Conservation (phyloP, 2,113 vertebrate genomes). For the Brachirus orientalis region DNA sequence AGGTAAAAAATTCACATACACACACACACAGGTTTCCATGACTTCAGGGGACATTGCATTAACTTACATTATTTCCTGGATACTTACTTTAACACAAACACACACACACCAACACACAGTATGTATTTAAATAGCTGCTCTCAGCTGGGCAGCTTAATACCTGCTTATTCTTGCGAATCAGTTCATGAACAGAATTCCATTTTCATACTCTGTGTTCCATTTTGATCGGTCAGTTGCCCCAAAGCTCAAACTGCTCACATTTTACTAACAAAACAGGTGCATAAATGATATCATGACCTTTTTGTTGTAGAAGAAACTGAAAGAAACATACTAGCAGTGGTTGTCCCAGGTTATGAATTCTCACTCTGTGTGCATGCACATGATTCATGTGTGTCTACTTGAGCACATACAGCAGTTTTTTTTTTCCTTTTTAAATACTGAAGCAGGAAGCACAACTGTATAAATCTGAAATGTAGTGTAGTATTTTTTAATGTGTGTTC, state of each 20-base stretch:
- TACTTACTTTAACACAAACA: too few relatives aligned
- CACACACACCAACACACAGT: background rate
- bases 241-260: constrained; percentile 64
- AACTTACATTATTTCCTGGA: too few relatives aligned
- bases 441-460: too few relatives aligned
- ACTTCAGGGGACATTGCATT: too few relatives aligned
- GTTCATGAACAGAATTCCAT: constrained; percentile 58
- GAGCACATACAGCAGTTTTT: constrained; percentile 12
- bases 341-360: constrained; percentile 36
- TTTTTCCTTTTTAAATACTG: background rate
- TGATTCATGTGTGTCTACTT: background rate
- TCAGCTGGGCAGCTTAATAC: constrained; percentile 22
- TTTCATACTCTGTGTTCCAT: constrained; percentile 53
- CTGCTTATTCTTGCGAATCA: constrained; percentile 65
- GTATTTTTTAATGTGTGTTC: too few relatives aligned
- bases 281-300: constrained; percentile 77
- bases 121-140: constrained; percentile 23
- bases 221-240: constrained; percentile 62
- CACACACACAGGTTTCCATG: too few relatives aligned
- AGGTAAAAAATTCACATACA: too few relatives aligned
- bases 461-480: too few relatives aligned
- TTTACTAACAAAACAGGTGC: constrained; percentile 66
- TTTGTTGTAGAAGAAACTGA: constrained; percentile 45
- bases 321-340: constrained; percentile 37
- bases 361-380: background rate